A percentile compares a stretch with the other conserved stretches of the same genome.
These are phyloP conservation scores for Pecten maximus DNA, from an alignment of 2,888 invertebrate species.

Conservation along the genomic window DNA sequence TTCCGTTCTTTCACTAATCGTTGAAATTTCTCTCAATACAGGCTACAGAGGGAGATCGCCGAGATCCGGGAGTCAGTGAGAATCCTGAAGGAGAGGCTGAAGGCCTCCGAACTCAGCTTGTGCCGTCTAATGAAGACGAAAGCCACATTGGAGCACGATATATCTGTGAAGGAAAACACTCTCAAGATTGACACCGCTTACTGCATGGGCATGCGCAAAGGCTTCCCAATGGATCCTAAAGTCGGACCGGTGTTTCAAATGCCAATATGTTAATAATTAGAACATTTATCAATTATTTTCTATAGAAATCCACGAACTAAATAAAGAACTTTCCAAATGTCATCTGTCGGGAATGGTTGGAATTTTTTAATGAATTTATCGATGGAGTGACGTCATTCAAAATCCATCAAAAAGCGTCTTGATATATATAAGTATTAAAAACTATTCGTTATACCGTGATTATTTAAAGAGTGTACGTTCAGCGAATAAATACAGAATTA, in stretches of 20 bases:
- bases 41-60: slow-evolving; percentile 92
- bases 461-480: background rate
- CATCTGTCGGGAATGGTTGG: background rate
- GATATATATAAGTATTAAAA: background rate
- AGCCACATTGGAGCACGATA: slow-evolving; percentile 92
- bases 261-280: slow-evolving; percentile 71
- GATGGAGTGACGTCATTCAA: background rate
- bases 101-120: slow-evolving; percentile 83
- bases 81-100: slow-evolving; percentile 90
- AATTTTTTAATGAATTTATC: background rate
- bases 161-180: slow-evolving; percentile 92
- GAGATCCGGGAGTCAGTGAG: slow-evolving; percentile 93
- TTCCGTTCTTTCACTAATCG: too few relatives aligned
- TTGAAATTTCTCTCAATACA: slow-evolving; percentile 82
- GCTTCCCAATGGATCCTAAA: slow-evolving; percentile 88
- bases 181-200: slow-evolving; percentile 96
- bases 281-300: slow-evolving; percentile 6
- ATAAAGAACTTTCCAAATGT: background rate
- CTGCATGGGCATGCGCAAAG: slow-evolving; percentile 94
- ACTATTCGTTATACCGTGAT: background rate
- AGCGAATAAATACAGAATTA: background rate
- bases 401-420: background rate
- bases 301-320: slow-evolving; percentile 12
- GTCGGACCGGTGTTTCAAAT: slow-evolving; percentile 82
- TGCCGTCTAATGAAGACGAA: slow-evolving; percentile 89